Percentiles rank a stretch among this genome's conserved stretches.
Evolutionary conservation across 2,113 vertebrate species (phyloP).

Genomic region (Gasterosteus nipponicus): DNA sequence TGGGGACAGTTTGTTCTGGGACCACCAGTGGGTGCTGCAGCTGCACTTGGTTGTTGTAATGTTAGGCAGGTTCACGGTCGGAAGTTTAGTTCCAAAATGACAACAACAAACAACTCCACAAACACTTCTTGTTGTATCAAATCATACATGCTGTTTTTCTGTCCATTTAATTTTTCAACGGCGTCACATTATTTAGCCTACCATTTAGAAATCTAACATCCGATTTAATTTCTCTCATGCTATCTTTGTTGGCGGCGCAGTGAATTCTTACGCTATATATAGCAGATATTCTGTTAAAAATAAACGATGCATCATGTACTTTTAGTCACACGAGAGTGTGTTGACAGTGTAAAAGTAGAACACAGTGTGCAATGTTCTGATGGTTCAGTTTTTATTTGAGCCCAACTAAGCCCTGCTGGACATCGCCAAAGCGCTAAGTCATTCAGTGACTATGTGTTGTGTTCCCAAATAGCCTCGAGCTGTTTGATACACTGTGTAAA

Average conservation of each 20-base stretch:
- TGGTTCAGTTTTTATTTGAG: neutral
- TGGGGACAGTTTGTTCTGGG: slow-evolving; percentile 12
- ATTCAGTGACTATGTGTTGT: slow-evolving; percentile 4
- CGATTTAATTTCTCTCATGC: neutral
- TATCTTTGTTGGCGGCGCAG: neutral
- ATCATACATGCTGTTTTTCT: neutral
- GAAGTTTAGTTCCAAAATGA: neutral
- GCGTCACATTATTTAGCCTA: neutral
- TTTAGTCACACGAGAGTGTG: slow-evolving; percentile 5
- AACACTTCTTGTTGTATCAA: neutral
- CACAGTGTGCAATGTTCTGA: slow-evolving; percentile 11
- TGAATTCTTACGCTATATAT: neutral
- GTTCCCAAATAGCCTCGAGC: slow-evolving; percentile 4
- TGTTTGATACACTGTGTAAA: neutral
- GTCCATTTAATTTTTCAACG: neutral
- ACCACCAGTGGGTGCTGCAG: slow-evolving; percentile 57
- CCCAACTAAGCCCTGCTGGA: slow-evolving; percentile 35
- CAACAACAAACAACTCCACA: neutral
- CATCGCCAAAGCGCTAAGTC: slow-evolving; percentile 12
- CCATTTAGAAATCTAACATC: neutral
- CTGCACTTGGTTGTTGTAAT: neutral
- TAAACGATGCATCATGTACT: slow-evolving; percentile 6
- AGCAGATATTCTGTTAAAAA: neutral
- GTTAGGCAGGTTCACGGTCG: neutral
- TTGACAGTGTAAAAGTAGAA: slow-evolving; percentile 20